Evolutionary conservation across 2,888 invertebrate genomes (phyloP).

Genomic region (Phyllotreta striolata): DNA sequence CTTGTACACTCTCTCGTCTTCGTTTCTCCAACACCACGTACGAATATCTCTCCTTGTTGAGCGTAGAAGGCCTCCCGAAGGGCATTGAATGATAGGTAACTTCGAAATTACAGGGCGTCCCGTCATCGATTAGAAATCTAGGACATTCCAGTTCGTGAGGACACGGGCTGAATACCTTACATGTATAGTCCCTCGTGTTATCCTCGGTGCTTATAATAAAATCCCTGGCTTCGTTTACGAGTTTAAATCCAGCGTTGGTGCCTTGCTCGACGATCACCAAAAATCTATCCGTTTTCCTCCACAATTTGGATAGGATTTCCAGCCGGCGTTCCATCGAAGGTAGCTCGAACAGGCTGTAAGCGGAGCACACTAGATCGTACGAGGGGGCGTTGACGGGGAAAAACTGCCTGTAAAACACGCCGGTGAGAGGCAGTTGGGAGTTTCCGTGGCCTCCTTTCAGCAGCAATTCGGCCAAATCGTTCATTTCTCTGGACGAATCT

Average conservation of each 20-base stretch:
- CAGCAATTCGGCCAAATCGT: conserved; percentile 78
- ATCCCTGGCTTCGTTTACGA: conserved; percentile 84
- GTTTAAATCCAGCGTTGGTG: conserved; percentile 79
- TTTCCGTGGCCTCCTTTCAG: conserved; percentile 72
- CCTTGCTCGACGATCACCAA: conserved; percentile 87
- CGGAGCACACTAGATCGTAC: conserved; percentile 83
- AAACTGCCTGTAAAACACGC: conserved; percentile 81
- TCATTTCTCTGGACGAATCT: conserved; percentile 83
- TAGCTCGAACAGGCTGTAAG: conserved; percentile 83
- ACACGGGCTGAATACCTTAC: conserved; percentile 83
- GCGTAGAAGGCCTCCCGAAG: conserved; percentile 61
- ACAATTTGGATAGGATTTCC: conserved; percentile 77
- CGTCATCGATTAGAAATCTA: conserved; percentile 67
- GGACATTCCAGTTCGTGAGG: conserved; percentile 86
- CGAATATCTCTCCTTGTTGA: conserved; percentile 70
- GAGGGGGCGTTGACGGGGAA: conserved; percentile 72
- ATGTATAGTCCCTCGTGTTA: conserved; percentile 56
- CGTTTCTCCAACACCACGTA: conserved; percentile 84
- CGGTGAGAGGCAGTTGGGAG: conserved; percentile 66
- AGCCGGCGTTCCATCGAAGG: conserved; percentile 72
- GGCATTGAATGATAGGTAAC: conserved; percentile 69
- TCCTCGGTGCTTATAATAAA: conserved; percentile 70
- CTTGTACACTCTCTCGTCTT: too few species aligned
- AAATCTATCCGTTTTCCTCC: conserved; percentile 86
- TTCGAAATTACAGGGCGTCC: conserved; percentile 82